Evolutionary conservation across 2,797 vertebrate species (phyloP), one percentile per base, ranked within the genome.

Genomic region (Clangula hyemalis): DNA sequence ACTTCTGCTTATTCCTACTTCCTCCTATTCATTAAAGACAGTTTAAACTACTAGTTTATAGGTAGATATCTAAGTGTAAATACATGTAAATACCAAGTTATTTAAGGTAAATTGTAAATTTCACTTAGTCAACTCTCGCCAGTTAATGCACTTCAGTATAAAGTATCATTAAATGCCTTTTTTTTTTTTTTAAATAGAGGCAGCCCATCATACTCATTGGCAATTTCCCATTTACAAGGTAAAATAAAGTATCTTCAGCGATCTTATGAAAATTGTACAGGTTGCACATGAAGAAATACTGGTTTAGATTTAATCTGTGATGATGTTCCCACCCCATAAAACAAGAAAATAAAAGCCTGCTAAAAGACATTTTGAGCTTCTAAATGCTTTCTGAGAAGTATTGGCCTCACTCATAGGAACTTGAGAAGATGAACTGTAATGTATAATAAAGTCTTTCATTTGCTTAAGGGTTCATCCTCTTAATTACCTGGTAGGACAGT

Each of bases 221-320:
- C 56, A 79, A 19, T 12, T 53, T 49, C 2, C 49, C 22, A 43
- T 1, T 17, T 17, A 61, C 14, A 8, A 16, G 0, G 1, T 18
- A 81, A 85, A 76, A 32, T 36, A 45, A 65, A 1, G 6, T 22
- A 20, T 43, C 21, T 51, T 56, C 25, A 3, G 6, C 17, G 41
- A 51, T 6, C 5, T 47, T 51, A 38, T 0, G 0, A 71, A 57
- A 10, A 43, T 2, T 36, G 3, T 2, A 62, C 2, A 53, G 58
- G 4, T 13, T 54, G 8, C 22, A 81, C 5, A 12, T 1, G 1
- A 89, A 77, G 11, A 3, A 71, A 38, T 21, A 71, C 6, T 38
- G 14, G 3, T 5, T 90, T 47, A 30, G 32, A 51, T n/a, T 62
- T 68, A 12, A 85, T 15, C 30, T 10, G 24, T 43, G 4, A n/a